phyloP scores from a whole-genome alignment of 2,888 invertebrate species.

The Sialis fuliginosa region DNA sequence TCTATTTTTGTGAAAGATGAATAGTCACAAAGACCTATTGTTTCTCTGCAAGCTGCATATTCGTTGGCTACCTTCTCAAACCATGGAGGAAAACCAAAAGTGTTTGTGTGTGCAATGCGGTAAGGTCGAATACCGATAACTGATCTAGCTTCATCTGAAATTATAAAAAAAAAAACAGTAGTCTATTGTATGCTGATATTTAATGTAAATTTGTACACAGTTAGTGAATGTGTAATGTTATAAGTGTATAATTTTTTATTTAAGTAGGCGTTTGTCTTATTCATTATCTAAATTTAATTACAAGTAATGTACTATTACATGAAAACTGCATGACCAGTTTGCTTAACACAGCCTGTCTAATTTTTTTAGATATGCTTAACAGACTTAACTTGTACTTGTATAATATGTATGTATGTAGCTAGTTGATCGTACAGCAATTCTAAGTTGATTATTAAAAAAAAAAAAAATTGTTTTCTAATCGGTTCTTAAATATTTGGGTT shows the following conservation, averaged over 20 bases:
- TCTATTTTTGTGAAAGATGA: conserved; percentile 95
- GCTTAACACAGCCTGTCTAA: no score
- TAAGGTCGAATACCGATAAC: conserved; percentile 33
- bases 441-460: not conserved
- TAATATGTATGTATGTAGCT: no score
- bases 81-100: conserved; percentile 87
- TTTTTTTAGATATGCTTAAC: no score
- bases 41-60: conserved; percentile 85
- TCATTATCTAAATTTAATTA: no score
- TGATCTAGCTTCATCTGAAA: conserved; percentile 15
- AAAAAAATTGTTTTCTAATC: not conserved
- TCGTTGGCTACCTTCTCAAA: conserved; percentile 75
- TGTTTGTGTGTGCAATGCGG: conserved; percentile 60
- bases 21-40: conserved; percentile 87
- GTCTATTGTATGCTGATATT: not conserved
- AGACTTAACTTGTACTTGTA: no score
- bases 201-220: not conserved
- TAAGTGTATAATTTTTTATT: no score
- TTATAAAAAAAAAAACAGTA: conserved; percentile 3
- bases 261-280: no score
- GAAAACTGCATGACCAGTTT: no score
- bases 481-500: no score
- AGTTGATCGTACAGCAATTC: no score
- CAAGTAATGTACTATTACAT: no score
- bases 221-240: no score